Evolutionary conservation across 2,888 invertebrate species (phyloP).

Genomic region (Thera obeliscata): DNA sequence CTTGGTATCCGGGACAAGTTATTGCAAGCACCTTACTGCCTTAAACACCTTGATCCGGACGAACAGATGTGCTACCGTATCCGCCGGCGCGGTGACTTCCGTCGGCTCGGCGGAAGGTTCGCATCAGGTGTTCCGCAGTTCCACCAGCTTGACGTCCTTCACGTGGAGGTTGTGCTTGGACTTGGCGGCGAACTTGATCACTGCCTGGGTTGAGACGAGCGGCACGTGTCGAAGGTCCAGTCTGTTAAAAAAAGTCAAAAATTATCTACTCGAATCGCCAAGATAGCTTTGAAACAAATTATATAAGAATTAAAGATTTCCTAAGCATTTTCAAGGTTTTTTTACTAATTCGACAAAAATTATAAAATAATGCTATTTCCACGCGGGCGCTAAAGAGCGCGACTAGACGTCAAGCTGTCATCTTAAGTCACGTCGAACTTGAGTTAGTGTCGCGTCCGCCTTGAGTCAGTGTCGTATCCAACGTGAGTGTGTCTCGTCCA

Average conservation of each 20-base stretch:
- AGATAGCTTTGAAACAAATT: too few species aligned
- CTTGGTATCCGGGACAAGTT: neutral
- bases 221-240: slow-evolving; percentile 92
- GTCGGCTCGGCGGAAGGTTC: slow-evolving; percentile 32
- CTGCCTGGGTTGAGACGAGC: slow-evolving; percentile 91
- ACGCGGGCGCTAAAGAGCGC: too few species aligned
- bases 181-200: slow-evolving; percentile 93
- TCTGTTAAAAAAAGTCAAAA: slow-evolving; percentile 58
- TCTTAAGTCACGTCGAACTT: too few species aligned
- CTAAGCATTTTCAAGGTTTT: too few species aligned
- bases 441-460: too few species aligned
- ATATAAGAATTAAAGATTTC: too few species aligned
- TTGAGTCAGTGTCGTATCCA: too few species aligned
- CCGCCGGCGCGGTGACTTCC: neutral
- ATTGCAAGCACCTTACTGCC: slow-evolving; percentile 1
- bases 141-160: slow-evolving; percentile 91
- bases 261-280: too few species aligned
- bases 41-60: slow-evolving; percentile 8
- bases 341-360: too few species aligned
- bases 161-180: slow-evolving; percentile 92
- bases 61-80: neutral
- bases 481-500: too few species aligned
- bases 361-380: too few species aligned
- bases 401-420: too few species aligned
- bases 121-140: slow-evolving; percentile 82